Conservation (phyloP, 2,888 invertebrate species). For the Leptopterna dolabrata region DNA sequence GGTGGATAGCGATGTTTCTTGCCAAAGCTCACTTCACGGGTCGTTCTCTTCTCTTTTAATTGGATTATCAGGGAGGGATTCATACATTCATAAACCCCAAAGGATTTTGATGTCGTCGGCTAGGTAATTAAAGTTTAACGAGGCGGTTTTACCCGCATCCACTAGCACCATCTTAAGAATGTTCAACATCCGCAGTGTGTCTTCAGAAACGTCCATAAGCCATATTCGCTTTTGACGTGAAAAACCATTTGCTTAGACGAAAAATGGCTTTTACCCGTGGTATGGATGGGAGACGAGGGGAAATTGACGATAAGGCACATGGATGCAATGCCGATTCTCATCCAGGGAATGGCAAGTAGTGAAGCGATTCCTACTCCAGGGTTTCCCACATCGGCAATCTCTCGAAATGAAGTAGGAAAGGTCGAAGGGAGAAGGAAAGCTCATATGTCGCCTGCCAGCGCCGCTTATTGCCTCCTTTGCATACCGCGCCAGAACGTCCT, state of each 20-base stretch:
- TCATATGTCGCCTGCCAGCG: constrained; percentile 39
- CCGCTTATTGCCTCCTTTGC: constrained; percentile 40
- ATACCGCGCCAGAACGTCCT: constrained; percentile 25
- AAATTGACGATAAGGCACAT: neutral
- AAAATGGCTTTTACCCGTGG: neutral
- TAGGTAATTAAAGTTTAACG: neutral
- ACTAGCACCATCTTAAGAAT: neutral
- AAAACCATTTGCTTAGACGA: neutral
- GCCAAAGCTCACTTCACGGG: constrained; percentile 14
- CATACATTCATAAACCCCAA: constrained; percentile 14
- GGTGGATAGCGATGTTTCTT: constrained; percentile 9
- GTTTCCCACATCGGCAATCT: neutral
- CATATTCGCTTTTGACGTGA: neutral
- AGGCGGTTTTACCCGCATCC: neutral
- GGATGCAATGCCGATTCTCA: neutral
- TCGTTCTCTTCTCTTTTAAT: constrained; percentile 44
- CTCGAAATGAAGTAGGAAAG: constrained; percentile 11
- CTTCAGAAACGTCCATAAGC: neutral
- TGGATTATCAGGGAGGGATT: constrained; percentile 36
- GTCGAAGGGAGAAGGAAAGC: constrained; percentile 1
- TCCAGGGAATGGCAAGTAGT: neutral
- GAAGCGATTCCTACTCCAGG: neutral
- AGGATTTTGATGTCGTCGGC: constrained; percentile 16
- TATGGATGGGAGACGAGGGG: neutral
- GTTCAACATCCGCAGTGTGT: neutral